These are phyloP conservation scores for Nyctibius bracteatus DNA, from an alignment of 2,113 vertebrate species.

Conservation along the genomic window DNA sequence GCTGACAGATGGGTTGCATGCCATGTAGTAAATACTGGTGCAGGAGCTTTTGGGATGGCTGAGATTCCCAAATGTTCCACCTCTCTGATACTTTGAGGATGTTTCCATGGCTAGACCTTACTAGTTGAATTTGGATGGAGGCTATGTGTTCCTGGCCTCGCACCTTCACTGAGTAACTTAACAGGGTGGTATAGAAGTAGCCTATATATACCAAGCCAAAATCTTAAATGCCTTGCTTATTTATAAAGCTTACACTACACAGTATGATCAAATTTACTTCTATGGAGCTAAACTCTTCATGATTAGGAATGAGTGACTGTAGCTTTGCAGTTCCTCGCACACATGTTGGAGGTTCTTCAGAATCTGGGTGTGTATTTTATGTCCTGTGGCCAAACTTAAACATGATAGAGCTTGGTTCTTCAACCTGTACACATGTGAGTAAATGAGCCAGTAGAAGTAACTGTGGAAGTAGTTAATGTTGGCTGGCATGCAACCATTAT, in stretches of 20 bases:
- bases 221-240: not conserved
- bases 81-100: not conserved
- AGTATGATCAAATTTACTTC: not conserved
- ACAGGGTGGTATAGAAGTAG: not conserved
- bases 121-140: not conserved
- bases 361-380: not conserved
- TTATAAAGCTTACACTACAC: not conserved
- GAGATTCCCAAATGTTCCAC: not conserved
- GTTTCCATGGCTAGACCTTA: not conserved
- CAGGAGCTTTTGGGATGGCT: not conserved
- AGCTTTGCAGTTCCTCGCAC: not conserved
- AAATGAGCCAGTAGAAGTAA: not conserved
- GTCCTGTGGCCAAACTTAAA: not conserved
- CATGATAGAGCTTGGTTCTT: not conserved
- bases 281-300: not conserved
- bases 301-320: not conserved
- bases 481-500: not conserved
- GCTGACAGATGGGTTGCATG: not conserved
- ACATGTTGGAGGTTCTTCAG: not conserved
- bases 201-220: not conserved
- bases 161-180: not conserved
- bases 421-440: rapidly evolving
- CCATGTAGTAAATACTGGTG: not conserved
- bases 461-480: not conserved
- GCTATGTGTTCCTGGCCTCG: not conserved